Evolutionary conservation across 2,113 vertebrate species (phyloP), one percentile per base, ranked within the genome.

Genomic region (Aleadryas rufinucha): DNA sequence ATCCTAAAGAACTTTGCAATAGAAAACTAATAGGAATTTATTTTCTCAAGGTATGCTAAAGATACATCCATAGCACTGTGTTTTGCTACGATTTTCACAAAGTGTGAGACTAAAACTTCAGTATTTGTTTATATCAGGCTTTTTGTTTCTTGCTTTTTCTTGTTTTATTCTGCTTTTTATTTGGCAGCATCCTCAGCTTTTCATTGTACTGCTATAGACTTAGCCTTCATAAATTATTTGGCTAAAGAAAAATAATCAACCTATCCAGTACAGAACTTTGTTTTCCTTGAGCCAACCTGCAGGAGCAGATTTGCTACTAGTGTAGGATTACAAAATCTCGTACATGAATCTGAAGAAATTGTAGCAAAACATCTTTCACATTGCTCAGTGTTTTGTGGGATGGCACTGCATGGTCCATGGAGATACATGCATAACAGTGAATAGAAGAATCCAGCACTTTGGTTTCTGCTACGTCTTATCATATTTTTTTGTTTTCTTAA

Each of bases 211-310:
- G 68, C 19, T 90, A 33, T 52, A 61, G 31, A 59, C 6, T 52
- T 52, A 75, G 54, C 21, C 35, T 79, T 76, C 9, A 30, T 60
- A 56, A 45, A 0, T 91, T 89, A 92, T 91, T 93, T 64, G 31
- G 66, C 44, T 88, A 90, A 95, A 90, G 90, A 84, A 93, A 92
- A 91, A n/a, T 66, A 93, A 87, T 87, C 64, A 96, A 49, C 24
- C 20, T 47, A 59, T 44, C 30, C 50, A 72, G 79, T 71, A 50
- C 41, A 89, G 74, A 97, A 83, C 13, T 94, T 90, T 77, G 33
- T 91, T 93, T 97, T 90, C 59, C 50, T 39, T 47, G 11, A 66
- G 37, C 21, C 77, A 69, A n/a, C 24, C 72, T 77, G 84, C 24
- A 81, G 68, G 93, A 81, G 60, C 71, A 78, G 78, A 81, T 95